A percentile compares a stretch with the other conserved stretches of the same genome.
phyloP scores from a whole-genome alignment of 64 coral and sea anemone genomes.

The Pocillopora damicornis region DNA sequence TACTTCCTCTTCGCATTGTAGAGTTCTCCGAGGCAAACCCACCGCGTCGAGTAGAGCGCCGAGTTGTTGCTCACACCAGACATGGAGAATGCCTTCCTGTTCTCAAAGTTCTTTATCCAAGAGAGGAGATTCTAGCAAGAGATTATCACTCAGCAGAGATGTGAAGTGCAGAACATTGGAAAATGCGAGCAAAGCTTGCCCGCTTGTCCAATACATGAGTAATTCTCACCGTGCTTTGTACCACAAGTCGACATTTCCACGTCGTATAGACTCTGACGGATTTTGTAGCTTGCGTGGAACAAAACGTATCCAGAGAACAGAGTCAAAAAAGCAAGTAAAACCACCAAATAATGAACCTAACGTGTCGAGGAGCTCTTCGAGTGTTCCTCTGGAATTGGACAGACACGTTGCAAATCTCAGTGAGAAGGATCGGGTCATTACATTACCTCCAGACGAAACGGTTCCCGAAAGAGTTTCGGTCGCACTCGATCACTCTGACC shows the following conservation, averaged over 20 bases:
- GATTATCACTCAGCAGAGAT: neutral
- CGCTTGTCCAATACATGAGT: neutral
- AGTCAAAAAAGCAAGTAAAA: neutral
- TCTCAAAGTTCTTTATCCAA: neutral
- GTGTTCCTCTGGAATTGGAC: neutral
- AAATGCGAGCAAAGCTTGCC: neutral
- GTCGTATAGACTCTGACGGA: neutral
- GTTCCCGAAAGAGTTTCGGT: neutral
- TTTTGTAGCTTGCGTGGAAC: neutral
- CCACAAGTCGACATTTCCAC: slow-evolving; percentile 15
- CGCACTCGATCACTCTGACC: neutral
- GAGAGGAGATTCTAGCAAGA: neutral
- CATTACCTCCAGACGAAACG: neutral
- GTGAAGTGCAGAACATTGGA: neutral
- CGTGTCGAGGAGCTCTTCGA: neutral
- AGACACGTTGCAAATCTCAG: neutral
- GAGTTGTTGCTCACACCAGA: neutral
- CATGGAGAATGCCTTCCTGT: too few relatives aligned
- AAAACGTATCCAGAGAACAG: neutral
- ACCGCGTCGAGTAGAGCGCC: neutral
- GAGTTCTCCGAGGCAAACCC: neutral
- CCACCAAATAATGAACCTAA: neutral
- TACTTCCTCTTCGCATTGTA: neutral
- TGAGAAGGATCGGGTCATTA: neutral
- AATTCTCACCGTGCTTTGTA: slow-evolving; percentile 1